These are phyloP conservation scores for Augochlorella aurata DNA, from an alignment of 2,888 invertebrate genomes.

Conservation along the genomic window DNA sequence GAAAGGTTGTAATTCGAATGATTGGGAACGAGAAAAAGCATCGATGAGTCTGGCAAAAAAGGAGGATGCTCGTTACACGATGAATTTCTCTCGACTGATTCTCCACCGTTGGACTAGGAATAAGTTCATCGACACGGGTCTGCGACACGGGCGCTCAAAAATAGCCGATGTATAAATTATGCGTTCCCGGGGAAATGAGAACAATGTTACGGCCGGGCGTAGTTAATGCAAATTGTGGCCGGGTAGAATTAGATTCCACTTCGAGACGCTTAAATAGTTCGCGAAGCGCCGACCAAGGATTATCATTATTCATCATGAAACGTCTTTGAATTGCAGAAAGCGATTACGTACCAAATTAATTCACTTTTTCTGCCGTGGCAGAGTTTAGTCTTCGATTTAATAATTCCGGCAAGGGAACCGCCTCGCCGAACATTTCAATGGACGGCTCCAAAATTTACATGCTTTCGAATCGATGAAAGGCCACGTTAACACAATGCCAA, in stretches of 20 bases:
- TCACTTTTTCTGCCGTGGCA: not conserved
- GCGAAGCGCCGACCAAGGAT: conserved; percentile 46
- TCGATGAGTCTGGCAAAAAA: not conserved
- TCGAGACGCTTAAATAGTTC: conserved; percentile 51
- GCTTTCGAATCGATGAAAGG: not conserved
- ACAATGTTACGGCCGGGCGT: conserved; percentile 53
- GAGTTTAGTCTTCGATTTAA: conserved; percentile 1
- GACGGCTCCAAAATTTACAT: conserved; percentile 2
- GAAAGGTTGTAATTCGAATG: not conserved
- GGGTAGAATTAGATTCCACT: conserved; percentile 57
- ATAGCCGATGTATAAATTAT: conserved; percentile 63
- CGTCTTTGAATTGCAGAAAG: conserved; percentile 50
- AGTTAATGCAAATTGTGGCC: conserved; percentile 57
- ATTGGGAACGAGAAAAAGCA: not conserved
- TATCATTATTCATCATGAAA: conserved; percentile 55
- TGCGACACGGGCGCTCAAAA: conserved; percentile 57
- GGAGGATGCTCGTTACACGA: conserved; percentile 38
- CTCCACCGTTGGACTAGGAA: conserved; percentile 51
- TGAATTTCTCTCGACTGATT: conserved; percentile 50
- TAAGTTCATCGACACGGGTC: conserved; percentile 62
- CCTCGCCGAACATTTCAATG: not conserved
- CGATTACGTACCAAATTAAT: conserved; percentile 31
- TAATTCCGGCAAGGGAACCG: not conserved
- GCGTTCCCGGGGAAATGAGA: conserved; percentile 57
- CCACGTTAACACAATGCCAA: not conserved